Conservation (phyloP, 2,888 invertebrate species). For the Drosophila neonasuta region DNA sequence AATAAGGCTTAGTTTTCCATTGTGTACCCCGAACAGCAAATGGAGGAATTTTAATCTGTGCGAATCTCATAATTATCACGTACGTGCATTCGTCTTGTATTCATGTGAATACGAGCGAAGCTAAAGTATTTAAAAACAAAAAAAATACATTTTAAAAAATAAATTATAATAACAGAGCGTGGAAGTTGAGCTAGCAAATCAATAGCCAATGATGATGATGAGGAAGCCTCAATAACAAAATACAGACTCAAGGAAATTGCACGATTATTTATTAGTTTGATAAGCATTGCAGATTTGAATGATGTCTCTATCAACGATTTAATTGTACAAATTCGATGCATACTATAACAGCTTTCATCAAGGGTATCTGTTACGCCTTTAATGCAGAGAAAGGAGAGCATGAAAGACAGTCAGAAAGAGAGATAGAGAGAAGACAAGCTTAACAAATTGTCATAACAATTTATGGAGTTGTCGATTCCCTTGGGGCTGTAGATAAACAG, state of each 20-base stretch:
- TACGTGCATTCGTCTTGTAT: slow-evolving; percentile 23
- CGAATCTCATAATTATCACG: slow-evolving; percentile 71
- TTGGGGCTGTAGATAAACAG: slow-evolving; percentile 26
- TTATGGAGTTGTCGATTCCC: slow-evolving; percentile 54
- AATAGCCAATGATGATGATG: slow-evolving; percentile 1
- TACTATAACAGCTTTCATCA: not conserved
- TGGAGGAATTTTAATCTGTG: slow-evolving; percentile 30
- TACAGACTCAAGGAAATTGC: not conserved
- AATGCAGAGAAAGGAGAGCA: not conserved
- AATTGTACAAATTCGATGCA: not conserved
- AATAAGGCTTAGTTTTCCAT: slow-evolving; percentile 35
- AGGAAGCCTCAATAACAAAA: not conserved
- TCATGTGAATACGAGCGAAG: slow-evolving; percentile 37
- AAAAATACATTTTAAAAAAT: slow-evolving; percentile 14
- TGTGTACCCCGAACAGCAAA: slow-evolving; percentile 8
- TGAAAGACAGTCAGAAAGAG: not conserved
- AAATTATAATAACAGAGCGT: slow-evolving; percentile 24
- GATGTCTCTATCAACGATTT: not conserved
- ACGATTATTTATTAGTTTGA: not conserved
- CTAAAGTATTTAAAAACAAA: slow-evolving; percentile 26
- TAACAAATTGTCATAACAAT: slow-evolving; percentile 64
- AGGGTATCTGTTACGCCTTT: slow-evolving; percentile 35
- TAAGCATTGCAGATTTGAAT: not conserved
- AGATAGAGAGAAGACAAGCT: slow-evolving; percentile 13
- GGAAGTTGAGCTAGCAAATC: slow-evolving; percentile 4